Base-by-base conservation (phyloP, 1,140 invertebrate species). In the Drosophila pseudoobscura region DNA sequence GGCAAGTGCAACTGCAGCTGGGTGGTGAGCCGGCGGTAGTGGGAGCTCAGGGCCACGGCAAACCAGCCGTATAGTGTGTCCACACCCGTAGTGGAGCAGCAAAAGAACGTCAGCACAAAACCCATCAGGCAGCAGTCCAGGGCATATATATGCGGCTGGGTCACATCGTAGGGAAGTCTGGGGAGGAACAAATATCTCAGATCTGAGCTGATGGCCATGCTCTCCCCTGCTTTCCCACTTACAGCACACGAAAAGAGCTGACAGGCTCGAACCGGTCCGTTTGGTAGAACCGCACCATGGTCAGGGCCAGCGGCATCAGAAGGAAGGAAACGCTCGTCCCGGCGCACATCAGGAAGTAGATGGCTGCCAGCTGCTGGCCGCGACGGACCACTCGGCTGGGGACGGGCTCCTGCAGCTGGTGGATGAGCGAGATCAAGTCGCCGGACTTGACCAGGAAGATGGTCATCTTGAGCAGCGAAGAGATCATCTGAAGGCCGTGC, bases 401-500 rank as follows among this genome's bases (percentile, higher is more conserved):
- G 58, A 71, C 1, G 78, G 66, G 17, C 11, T 22, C 43, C 45
- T 64, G 61, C 3, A 80, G 29, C 35, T 49, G 44, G 0, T 11
- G 43, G 20, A 80, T 62, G 7, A 80, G 55, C 1, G 39, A 20
- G 1, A 69, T 47, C n/a, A 82, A 51, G 6, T 78, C 58, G 2
- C 15, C 51, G 3, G 78, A 66, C 17, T 73, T 82, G 8, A 41
- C 50, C 22, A 82, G 29, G 9, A 80, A 80, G 8, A 80, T 82
- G 29, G 29, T 24, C 68, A 82, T 82, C 35, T 80, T 82, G 1
- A 80, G 59, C 9, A 82, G 74, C 20, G 78, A 82, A 9, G 73
- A 80, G 24, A 80, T 49, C 78, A 80, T 80, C 44, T 80, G 78
- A 2, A 80, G 7, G 46, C 78, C 78, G 15, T 80, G 78, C 78